Percentiles rank a stretch among this genome's conserved stretches.
Conservation (phyloP, 2,797 vertebrate species). For the Myotis myotis region DNA sequence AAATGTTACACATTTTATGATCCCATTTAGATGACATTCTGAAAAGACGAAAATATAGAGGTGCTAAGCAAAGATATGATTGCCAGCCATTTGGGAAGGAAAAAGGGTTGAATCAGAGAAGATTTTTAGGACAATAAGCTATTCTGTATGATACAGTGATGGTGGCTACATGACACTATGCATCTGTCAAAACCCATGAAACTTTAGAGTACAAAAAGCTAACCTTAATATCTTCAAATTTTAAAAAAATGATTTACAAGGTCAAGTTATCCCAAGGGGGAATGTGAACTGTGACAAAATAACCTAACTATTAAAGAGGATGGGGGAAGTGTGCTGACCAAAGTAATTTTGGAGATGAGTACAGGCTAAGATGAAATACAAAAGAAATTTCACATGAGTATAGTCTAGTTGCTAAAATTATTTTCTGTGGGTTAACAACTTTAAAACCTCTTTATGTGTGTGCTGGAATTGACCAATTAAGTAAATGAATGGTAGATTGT, state of each 20-base stretch:
- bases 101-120: background rate
- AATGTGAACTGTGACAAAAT: conserved; percentile 10
- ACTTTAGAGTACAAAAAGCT: background rate
- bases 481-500: background rate
- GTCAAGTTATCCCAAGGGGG: background rate
- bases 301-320: background rate
- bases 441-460: background rate
- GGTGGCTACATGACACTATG: background rate
- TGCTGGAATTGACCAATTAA: background rate
- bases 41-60: background rate
- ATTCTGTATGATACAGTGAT: background rate
- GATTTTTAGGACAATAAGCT: background rate
- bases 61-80: background rate
- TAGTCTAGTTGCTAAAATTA: background rate
- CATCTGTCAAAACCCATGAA: background rate
- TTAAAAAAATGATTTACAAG: background rate
- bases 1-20: background rate
- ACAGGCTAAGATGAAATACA: background rate
- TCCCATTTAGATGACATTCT: background rate
- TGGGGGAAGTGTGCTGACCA: background rate
- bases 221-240: background rate
- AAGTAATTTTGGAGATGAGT: background rate
- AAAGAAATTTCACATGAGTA: background rate
- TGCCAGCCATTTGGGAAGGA: background rate
- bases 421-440: background rate